These are phyloP conservation scores for Eurosta solidaginis DNA, from an alignment of 1,140 invertebrate species.

Conservation along the genomic window DNA sequence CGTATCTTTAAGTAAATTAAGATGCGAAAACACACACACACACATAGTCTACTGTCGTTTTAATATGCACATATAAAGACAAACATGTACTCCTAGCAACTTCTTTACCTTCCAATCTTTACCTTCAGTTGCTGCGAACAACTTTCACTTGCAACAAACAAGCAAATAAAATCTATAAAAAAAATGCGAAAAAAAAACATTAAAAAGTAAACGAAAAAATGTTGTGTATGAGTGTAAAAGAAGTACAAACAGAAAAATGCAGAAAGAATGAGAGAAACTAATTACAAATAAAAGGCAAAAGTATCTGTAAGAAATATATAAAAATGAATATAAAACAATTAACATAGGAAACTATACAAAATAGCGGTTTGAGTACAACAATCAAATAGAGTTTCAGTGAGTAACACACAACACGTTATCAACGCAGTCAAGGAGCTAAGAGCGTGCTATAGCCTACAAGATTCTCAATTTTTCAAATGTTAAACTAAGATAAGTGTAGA, in stretches of 20 bases:
- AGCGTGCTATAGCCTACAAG: too few relatives aligned
- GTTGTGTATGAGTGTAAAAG: background rate
- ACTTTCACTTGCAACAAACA: slow-evolving; percentile 23
- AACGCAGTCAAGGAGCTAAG: too few relatives aligned
- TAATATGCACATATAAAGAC: background rate
- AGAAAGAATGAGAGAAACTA: slow-evolving; percentile 28
- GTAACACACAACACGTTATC: background rate
- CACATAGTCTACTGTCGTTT: background rate
- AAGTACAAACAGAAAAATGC: background rate
- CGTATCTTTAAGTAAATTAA: slow-evolving; percentile 13
- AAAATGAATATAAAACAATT: background rate
- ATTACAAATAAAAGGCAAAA: slow-evolving; percentile 16
- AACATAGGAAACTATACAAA: background rate
- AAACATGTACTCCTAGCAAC: background rate
- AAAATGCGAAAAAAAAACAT: background rate
- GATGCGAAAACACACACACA: background rate
- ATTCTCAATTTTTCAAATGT: too few relatives aligned
- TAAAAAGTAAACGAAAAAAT: background rate
- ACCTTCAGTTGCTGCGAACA: background rate
- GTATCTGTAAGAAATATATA: background rate
- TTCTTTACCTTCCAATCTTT: background rate
- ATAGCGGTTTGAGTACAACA: background rate
- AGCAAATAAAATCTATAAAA: background rate
- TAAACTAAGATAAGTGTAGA: too few relatives aligned
- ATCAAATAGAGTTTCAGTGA: background rate